A percentile compares a stretch with the other conserved stretches of the same genome.
These are phyloP conservation scores for Glandiceps talaboti DNA, from an alignment of 53 echinoderm and acorn worm genomes.

Conservation along the genomic window DNA sequence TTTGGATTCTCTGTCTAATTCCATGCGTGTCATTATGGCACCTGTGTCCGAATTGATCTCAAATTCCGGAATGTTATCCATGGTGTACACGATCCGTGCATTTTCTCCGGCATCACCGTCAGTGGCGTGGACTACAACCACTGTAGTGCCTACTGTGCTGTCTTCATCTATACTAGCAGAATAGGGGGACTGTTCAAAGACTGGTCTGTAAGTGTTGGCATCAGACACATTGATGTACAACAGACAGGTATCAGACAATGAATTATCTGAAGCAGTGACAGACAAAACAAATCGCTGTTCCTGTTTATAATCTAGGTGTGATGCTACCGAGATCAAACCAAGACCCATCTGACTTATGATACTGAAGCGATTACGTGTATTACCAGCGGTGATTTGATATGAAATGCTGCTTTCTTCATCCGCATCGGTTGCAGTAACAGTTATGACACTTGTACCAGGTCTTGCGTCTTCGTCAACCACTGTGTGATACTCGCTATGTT, in stretches of 20 bases:
- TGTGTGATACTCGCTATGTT: slow-evolving; percentile 36
- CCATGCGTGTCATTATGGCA: slow-evolving; percentile 40
- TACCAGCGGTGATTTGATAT: slow-evolving; percentile 75
- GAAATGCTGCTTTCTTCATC: slow-evolving; percentile 81
- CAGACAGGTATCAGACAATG: slow-evolving; percentile 54
- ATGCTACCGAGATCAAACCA: slow-evolving; percentile 67
- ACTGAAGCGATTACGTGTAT: slow-evolving; percentile 71
- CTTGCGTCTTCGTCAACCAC: slow-evolving; percentile 65
- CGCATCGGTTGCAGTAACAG: slow-evolving; percentile 69
- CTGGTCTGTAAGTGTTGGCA: slow-evolving; percentile 72
- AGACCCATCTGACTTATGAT: slow-evolving; percentile 70
- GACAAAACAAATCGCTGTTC: slow-evolving; percentile 69
- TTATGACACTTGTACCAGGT: slow-evolving; percentile 46
- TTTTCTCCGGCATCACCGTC: slow-evolving; percentile 87
- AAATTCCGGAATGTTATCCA: slow-evolving; percentile 68
- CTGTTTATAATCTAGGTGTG: slow-evolving; percentile 72
- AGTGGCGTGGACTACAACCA: slow-evolving; percentile 58
- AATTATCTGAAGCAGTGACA: slow-evolving; percentile 73
- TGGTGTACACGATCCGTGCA: slow-evolving; percentile 74
- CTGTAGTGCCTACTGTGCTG: slow-evolving; percentile 39
- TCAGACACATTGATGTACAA: slow-evolving; percentile 80
- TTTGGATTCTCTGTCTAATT: slow-evolving; percentile 58
- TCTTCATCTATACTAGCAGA: slow-evolving; percentile 43
- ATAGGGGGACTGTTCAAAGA: slow-evolving; percentile 83
- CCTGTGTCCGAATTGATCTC: slow-evolving; percentile 66